Percentiles rank a stretch among this genome's conserved stretches.
These are phyloP conservation scores for Nannospalax galili DNA, from an alignment of 2,113 vertebrate species.

Conservation along the genomic window DNA sequence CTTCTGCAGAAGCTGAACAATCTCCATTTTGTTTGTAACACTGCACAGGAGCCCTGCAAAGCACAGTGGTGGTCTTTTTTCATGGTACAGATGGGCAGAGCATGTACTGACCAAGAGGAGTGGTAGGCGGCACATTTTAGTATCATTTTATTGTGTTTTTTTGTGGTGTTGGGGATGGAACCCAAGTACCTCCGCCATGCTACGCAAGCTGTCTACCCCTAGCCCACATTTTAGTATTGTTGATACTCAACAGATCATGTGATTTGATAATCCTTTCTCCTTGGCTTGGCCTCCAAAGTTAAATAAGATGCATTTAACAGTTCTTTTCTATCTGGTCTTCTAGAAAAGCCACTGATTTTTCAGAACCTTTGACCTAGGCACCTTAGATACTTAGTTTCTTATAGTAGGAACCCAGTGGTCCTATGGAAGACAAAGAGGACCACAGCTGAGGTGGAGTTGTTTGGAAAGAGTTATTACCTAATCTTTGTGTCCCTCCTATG, in stretches of 20 bases:
- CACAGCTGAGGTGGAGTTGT: not conserved
- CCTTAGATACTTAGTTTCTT: not conserved
- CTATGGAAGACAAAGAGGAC: not conserved
- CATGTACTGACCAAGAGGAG: not conserved
- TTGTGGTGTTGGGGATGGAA: not conserved
- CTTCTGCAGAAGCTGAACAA: not conserved
- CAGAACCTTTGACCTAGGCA: constrained; percentile 3
- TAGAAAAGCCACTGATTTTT: not conserved
- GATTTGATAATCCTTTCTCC: constrained; percentile 19
- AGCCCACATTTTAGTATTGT: not conserved
- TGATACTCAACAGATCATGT: not conserved
- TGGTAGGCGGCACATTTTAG: not conserved
- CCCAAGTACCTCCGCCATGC: not conserved
- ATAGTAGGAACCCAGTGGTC: not conserved
- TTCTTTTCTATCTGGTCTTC: not conserved
- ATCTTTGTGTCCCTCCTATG: not conserved
- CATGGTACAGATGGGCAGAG: not conserved
- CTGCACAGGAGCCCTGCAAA: not conserved
- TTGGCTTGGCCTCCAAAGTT: not conserved
- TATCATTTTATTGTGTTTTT: not conserved
- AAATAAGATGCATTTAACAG: not conserved
- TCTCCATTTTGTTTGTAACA: not conserved
- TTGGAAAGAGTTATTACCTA: not conserved
- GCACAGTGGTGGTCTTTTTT: not conserved
- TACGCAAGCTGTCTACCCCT: not conserved